phyloP scores from a whole-genome alignment of 2,888 invertebrate genomes.

The Lasius platythorax region DNA sequence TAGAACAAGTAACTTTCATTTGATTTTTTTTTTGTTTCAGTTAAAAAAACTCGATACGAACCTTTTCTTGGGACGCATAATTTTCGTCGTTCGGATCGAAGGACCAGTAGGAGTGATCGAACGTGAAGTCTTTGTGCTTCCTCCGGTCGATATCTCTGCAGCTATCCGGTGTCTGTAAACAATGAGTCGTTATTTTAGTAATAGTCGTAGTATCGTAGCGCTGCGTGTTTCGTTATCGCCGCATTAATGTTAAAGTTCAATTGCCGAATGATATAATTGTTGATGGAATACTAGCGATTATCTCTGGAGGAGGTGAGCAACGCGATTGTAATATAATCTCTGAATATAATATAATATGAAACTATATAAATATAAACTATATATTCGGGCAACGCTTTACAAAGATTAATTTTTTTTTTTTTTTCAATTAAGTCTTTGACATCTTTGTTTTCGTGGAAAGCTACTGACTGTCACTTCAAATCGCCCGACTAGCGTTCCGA shows the following conservation, averaged over 20 bases:
- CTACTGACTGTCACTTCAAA: not conserved
- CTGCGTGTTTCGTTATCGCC: slow-evolving; percentile 12
- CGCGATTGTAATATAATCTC: not conserved
- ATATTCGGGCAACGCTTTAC: not conserved
- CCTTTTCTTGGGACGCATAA: slow-evolving; percentile 94
- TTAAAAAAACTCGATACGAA: slow-evolving; percentile 77
- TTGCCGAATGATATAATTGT: not conserved
- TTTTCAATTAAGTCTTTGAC: not conserved
- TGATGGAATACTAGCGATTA: not conserved
- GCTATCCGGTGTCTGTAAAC: slow-evolving; percentile 86
- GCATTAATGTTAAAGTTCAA: slow-evolving; percentile 38
- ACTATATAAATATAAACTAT: not conserved
- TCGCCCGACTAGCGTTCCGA: not conserved
- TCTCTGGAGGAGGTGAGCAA: not conserved
- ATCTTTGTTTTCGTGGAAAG: not conserved
- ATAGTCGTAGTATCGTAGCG: not conserved
- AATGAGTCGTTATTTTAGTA: slow-evolving; percentile 47
- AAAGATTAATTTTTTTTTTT: not conserved
- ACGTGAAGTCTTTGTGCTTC: slow-evolving; percentile 94
- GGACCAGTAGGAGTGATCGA: slow-evolving; percentile 96
- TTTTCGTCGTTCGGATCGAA: slow-evolving; percentile 90
- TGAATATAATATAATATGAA: not conserved
- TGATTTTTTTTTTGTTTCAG: not conserved
- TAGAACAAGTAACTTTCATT: not conserved
- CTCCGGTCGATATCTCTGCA: slow-evolving; percentile 88